These are phyloP conservation scores for Linepithema humile DNA, from an alignment of 1,140 invertebrate genomes.

Conservation along the genomic window DNA sequence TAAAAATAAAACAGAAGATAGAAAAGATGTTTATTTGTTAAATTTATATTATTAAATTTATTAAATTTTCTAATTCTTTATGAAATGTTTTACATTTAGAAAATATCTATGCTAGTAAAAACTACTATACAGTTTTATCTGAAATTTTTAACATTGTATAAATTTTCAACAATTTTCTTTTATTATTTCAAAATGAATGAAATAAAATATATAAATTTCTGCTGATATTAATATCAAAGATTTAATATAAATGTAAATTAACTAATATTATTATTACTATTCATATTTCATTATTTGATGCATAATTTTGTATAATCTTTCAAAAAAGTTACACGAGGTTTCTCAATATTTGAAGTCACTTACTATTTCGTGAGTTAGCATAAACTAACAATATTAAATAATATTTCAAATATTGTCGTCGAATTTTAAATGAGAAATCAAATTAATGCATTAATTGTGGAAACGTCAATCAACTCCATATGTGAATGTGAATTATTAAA, in stretches of 20 bases:
- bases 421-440: constrained; percentile 9
- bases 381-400: neutral
- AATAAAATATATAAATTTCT: too few species aligned
- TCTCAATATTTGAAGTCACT: neutral
- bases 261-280: neutral
- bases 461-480: neutral
- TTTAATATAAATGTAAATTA: neutral
- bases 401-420: neutral
- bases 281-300: too few species aligned
- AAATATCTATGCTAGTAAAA: too few species aligned
- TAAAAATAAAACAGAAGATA: neutral
- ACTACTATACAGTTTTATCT: too few species aligned
- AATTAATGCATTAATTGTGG: constrained; percentile 18
- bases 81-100: too few species aligned
- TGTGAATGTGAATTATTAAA: constrained; percentile 34
- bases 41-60: neutral
- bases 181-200: neutral
- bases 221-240: neutral
- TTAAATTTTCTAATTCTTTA: neutral
- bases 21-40: neutral
- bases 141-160: neutral
- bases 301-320: neutral
- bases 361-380: neutral
- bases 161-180: neutral
- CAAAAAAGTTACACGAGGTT: neutral